phyloP scores from a whole-genome alignment of 2,888 invertebrate genomes.

The Augiades crinisus region DNA sequence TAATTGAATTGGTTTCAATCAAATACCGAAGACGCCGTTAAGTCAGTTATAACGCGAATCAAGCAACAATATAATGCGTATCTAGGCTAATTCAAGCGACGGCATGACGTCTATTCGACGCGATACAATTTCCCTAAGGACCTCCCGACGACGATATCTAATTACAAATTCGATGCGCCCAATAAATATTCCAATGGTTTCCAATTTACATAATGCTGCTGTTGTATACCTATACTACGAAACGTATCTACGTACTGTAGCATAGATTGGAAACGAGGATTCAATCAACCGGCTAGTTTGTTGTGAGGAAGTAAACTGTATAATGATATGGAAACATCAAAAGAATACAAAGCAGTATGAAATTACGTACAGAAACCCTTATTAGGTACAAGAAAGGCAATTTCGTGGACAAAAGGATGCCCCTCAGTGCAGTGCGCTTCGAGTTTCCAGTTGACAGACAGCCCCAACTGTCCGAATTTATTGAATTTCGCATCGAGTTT shows the following conservation, averaged over 20 bases:
- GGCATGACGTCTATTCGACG: conserved; percentile 56
- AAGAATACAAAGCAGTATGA: conserved; percentile 68
- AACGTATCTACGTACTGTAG: too few species aligned
- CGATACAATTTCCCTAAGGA: conserved; percentile 67
- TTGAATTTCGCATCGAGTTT: conserved; percentile 63
- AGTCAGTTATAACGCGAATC: conserved; percentile 15
- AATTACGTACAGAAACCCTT: conserved; percentile 70
- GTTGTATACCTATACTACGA: conserved; percentile 1
- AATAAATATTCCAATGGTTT: conserved; percentile 72
- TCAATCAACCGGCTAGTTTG: conserved; percentile 14
- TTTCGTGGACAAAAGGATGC: conserved; percentile 74
- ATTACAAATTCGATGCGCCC: conserved; percentile 71
- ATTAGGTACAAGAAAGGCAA: conserved; percentile 74
- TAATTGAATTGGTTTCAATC: not conserved
- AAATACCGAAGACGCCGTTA: not conserved
- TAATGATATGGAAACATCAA: conserved; percentile 53
- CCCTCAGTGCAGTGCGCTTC: conserved; percentile 59
- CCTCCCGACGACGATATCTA: conserved; percentile 58
- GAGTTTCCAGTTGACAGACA: conserved; percentile 68
- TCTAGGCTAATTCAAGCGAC: conserved; percentile 42
- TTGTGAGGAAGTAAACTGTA: conserved; percentile 14
- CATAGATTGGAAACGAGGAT: conserved; percentile 25
- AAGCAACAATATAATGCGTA: conserved; percentile 5
- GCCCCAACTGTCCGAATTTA: conserved; percentile 65
- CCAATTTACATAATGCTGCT: conserved; percentile 57